phyloP scores from a whole-genome alignment of 2,888 invertebrate species.

The Spisula solida region DNA sequence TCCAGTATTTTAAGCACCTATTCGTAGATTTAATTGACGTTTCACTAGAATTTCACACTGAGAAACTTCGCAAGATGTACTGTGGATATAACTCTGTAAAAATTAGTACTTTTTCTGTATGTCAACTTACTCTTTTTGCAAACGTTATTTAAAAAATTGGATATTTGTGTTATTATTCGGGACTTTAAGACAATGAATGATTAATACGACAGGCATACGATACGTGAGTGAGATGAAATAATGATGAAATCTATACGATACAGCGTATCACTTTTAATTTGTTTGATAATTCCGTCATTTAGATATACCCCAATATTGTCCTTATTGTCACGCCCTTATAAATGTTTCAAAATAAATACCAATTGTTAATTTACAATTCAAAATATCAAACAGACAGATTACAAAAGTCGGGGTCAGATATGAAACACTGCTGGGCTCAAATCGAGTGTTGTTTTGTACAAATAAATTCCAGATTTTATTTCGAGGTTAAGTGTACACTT shows the following conservation, averaged over 20 bases:
- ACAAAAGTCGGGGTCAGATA: constrained; percentile 18
- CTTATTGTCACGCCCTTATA: not conserved
- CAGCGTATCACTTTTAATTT: not conserved
- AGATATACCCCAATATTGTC: not conserved
- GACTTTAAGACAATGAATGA: not conserved
- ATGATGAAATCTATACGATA: too few species aligned
- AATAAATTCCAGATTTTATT: constrained; percentile 66
- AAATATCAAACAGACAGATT: constrained; percentile 4
- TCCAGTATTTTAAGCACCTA: too few species aligned
- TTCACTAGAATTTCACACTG: too few species aligned
- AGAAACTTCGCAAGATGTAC: too few species aligned
- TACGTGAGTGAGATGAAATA: too few species aligned
- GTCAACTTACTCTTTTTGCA: too few species aligned
- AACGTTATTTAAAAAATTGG: too few species aligned
- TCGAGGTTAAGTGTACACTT: constrained; percentile 39
- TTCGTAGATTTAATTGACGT: too few species aligned
- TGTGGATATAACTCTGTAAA: too few species aligned
- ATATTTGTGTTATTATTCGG: too few species aligned
- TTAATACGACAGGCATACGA: not conserved
- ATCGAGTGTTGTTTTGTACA: constrained; percentile 59
- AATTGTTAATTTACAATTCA: constrained; percentile 2
- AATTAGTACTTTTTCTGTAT: too few species aligned
- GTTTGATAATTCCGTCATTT: not conserved
- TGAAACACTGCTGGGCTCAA: constrained; percentile 31
- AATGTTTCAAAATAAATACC: not conserved